Evolutionary conservation across 2,797 vertebrate species (phyloP), one percentile per base, ranked within the genome.

Genomic region (Mastacembelus armatus): DNA sequence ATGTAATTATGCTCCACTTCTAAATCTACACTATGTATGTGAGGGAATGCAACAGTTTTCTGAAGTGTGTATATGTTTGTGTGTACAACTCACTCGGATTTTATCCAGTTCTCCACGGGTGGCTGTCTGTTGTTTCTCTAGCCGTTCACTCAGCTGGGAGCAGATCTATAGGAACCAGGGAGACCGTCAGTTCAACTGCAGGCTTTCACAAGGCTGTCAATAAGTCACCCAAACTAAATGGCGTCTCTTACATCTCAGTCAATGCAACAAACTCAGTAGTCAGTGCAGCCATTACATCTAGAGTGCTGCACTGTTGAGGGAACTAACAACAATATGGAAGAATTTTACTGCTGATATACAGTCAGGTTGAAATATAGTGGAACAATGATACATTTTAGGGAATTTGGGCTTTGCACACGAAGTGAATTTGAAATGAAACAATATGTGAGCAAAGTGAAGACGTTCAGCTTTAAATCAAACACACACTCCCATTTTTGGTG

Each of bases 71-170:
- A 29, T 55, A 5, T 48, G 32, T 30, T 3, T 24, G 3, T 40
- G 52, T 43, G 39, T 47, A 15, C 38, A 66, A 88, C 93, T 96
- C 93, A 99, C 98, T 94, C 95, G 90, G 77, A 99, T 99, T 88
- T 98, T 98, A 85, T 99, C 98, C 78, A 99, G 94, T 80, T 99
- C 98, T 54, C 95, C 94, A 87, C 94, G 94, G 86, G 95, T 98
- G 85, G 96, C 93, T 0, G 96, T 92, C 92, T 99, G 98, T 60
- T 99, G 98, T 85, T 98, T 98, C 92, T 99, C 98, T 84, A 99
- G 89, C 71, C 98, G 94, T 85, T 98, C 96, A 8, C 98, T 99
- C 88, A 99, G 93, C 91, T 99, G 98, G 82, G 98, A 99, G 91
- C 98, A 99, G 90, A 99, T 99, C 98, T 99, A 78, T 44, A 84